These are phyloP conservation scores for Nothocercus nigrocapillus DNA, from an alignment of 2,113 vertebrate genomes.

Conservation along the genomic window DNA sequence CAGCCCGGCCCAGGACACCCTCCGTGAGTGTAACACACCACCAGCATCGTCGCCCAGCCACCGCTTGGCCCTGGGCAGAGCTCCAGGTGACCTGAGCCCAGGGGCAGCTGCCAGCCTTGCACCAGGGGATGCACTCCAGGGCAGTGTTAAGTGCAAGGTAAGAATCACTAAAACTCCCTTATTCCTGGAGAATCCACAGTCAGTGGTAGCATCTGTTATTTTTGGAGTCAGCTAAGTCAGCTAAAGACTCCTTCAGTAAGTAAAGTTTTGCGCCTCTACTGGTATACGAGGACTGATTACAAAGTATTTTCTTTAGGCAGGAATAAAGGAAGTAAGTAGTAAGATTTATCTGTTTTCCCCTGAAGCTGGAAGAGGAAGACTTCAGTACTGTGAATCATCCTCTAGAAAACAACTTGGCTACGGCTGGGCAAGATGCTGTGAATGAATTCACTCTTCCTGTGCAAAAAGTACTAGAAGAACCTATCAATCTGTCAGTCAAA, in stretches of 20 bases:
- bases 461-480: constrained; percentile 81
- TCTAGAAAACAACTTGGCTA: constrained; percentile 47
- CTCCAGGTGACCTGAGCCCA: constrained; percentile 59
- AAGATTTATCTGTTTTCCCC: not conserved
- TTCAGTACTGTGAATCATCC: constrained; percentile 42
- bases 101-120: constrained; percentile 53
- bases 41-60: constrained; percentile 70
- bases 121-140: constrained; percentile 68
- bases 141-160: constrained; percentile 81
- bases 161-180: not conserved
- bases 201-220: fast-evolving
- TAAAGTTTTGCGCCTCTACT: not conserved
- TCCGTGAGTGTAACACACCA: constrained; percentile 68
- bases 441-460: constrained; percentile 73
- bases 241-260: not conserved
- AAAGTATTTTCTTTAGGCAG: not conserved
- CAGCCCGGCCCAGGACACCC: not conserved
- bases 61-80: constrained; percentile 37
- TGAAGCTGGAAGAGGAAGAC: constrained; percentile 78
- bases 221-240: not conserved
- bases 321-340: not conserved
- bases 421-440: constrained; percentile 38
- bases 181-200: not conserved
- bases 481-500: constrained; percentile 84
- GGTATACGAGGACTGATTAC: not conserved